phyloP scores from a whole-genome alignment of 1,140 invertebrate species.

The Meloidogyne exigua region DNA sequence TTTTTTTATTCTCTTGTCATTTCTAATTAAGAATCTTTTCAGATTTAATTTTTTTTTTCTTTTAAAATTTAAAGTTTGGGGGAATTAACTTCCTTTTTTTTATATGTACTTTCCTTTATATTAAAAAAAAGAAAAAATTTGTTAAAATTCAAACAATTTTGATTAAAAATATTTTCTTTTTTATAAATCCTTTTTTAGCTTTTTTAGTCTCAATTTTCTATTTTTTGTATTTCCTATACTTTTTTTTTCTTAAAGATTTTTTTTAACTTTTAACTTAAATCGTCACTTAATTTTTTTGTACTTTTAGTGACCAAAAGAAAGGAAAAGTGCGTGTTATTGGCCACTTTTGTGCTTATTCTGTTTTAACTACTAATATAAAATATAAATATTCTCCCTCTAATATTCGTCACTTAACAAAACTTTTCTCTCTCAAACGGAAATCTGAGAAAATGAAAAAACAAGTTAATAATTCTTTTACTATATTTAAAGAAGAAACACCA shows the following conservation, averaged over 20 bases:
- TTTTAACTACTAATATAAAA: background rate
- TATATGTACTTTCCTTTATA: background rate
- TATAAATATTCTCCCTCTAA: background rate
- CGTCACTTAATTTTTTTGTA: background rate
- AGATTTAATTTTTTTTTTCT: background rate
- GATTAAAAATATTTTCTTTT: background rate
- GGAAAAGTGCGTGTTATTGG: background rate
- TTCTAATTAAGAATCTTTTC: background rate
- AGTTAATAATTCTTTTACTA: background rate
- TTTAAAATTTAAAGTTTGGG: too few relatives aligned
- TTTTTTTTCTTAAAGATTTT: background rate
- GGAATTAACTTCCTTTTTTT: background rate
- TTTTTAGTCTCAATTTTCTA: background rate
- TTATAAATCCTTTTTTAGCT: too few relatives aligned
- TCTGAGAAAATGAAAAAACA: background rate
- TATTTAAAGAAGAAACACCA: background rate
- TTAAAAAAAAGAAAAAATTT: background rate
- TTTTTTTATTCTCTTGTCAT: background rate
- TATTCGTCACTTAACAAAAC: background rate
- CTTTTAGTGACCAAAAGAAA: constrained; percentile 1
- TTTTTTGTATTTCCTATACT: background rate
- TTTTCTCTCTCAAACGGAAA: background rate
- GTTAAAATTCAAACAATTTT: background rate
- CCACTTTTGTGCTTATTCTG: background rate
- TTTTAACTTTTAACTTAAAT: background rate